phyloP scores from a whole-genome alignment of 1,140 invertebrate species.

The Pseudomyrmex gracilis region DNA sequence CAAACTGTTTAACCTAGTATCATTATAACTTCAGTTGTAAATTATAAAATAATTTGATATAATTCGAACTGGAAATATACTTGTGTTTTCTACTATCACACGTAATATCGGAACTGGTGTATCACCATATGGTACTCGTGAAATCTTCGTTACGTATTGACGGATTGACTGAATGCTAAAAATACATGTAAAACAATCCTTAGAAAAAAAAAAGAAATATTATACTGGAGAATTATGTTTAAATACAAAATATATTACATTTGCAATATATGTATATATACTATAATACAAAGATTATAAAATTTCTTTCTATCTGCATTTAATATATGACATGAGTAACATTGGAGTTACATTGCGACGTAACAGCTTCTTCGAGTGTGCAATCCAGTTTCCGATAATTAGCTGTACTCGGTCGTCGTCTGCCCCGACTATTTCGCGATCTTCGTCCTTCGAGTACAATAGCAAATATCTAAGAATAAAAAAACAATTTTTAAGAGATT shows the following conservation, averaged over 20 bases:
- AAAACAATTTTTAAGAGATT: conserved; percentile 13
- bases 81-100: not conserved
- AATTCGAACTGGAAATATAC: conserved; percentile 18
- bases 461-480: conserved; percentile 86
- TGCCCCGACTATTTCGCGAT: conserved; percentile 82
- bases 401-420: conserved; percentile 86
- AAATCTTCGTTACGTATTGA: not conserved
- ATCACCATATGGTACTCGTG: not conserved
- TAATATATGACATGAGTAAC: conserved; percentile 85
- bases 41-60: not conserved
- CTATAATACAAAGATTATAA: conserved; percentile 70
- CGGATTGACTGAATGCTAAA: not conserved
- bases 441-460: conserved; percentile 87
- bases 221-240: conserved; percentile 63
- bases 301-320: conserved; percentile 65
- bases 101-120: not conserved
- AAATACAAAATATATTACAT: conserved; percentile 73
- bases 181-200: conserved; percentile 19
- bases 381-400: conserved; percentile 88
- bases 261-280: conserved; percentile 16
- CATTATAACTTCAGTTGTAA: not conserved
- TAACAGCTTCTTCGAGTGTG: conserved; percentile 88
- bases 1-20: too few relatives aligned
- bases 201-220: conserved; percentile 63
- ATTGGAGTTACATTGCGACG: conserved; percentile 85